These are phyloP conservation scores for Pagetopsis macropterus DNA, from an alignment of 2,797 vertebrate genomes.

Conservation along the genomic window DNA sequence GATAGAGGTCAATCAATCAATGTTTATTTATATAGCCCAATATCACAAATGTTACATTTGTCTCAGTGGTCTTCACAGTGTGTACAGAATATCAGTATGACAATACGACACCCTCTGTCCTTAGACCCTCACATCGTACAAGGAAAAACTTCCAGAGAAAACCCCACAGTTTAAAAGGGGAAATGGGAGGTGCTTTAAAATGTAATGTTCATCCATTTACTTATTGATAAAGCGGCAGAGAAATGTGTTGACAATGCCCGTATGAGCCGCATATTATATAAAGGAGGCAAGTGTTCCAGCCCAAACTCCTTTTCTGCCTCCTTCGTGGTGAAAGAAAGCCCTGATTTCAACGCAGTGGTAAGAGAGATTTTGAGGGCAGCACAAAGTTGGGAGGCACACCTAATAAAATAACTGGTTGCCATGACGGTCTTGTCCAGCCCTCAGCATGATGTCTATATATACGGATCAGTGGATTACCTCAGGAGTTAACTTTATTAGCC, in stretches of 20 bases:
- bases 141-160: too few relatives aligned
- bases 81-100: too few relatives aligned
- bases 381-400: constrained; percentile 14
- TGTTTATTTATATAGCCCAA: too few relatives aligned
- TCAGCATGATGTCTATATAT: constrained; percentile 11
- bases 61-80: too few relatives aligned
- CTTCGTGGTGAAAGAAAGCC: constrained; percentile 21
- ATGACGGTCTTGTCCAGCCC: constrained; percentile 14
- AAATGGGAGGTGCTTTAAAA: not conserved
- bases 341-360: constrained; percentile 10
- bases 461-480: constrained; percentile 31
- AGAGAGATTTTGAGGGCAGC: constrained; percentile 10
- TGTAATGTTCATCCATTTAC: not conserved
- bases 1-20: not conserved
- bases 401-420: constrained; percentile 42
- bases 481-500: constrained; percentile 33
- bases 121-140: too few relatives aligned
- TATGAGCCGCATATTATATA: not conserved
- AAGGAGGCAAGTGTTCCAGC: not conserved
- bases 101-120: too few relatives aligned
- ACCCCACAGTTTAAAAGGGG: too few relatives aligned
- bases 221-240: constrained; percentile 7
- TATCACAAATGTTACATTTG: too few relatives aligned
- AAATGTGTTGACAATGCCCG: not conserved
- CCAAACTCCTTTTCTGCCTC: constrained; percentile 1